Evolutionary conservation across 1,140 invertebrate genomes (phyloP).

Genomic region (Anthonomus grandis): DNA sequence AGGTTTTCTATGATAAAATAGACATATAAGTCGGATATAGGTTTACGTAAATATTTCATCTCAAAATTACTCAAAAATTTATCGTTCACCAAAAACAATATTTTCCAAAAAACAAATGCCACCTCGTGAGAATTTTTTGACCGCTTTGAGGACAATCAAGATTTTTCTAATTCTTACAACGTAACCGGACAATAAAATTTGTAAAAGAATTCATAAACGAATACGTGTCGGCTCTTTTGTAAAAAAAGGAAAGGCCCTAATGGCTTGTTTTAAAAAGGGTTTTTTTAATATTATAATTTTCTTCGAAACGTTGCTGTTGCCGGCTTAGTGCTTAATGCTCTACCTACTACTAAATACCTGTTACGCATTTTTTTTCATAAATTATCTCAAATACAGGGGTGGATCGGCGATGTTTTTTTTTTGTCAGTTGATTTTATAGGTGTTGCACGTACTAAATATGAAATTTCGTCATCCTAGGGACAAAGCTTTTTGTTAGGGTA

Average conservation of each 20-base stretch:
- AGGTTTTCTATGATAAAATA: no score
- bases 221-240: neutral
- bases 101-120: constrained; percentile 2
- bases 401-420: no score
- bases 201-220: neutral
- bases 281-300: constrained; percentile 13
- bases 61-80: no score
- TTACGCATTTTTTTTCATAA: constrained; percentile 9
- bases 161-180: constrained; percentile 16
- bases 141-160: neutral
- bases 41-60: no score
- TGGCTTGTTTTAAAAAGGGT: neutral
- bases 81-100: no score
- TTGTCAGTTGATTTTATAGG: no score
- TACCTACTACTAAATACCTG: constrained; percentile 2
- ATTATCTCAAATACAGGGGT: no score
- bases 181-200: neutral
- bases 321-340: neutral
- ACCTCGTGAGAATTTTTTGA: neutral
- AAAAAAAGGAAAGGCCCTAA: neutral
- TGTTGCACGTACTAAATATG: no score
- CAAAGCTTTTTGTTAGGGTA: no score
- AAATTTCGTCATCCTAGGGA: no score
- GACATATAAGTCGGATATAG: no score
- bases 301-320: constrained; percentile 1